phyloP scores from a whole-genome alignment of 2,113 vertebrate genomes.

The Bungarus multicinctus region DNA sequence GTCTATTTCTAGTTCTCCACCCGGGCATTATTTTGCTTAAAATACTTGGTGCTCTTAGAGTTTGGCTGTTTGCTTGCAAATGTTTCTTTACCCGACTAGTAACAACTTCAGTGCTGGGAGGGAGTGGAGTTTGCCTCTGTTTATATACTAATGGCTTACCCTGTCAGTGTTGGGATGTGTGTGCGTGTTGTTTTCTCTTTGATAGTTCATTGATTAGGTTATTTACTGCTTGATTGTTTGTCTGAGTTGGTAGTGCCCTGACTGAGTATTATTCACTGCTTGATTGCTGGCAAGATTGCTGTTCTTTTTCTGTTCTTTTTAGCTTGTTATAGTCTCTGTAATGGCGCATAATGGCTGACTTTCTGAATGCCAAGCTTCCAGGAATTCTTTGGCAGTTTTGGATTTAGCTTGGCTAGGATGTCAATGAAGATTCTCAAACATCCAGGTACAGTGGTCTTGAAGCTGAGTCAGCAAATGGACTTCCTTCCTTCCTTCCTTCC shows the following conservation, averaged over 20 bases:
- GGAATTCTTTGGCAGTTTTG: no score
- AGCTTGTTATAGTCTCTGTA: background rate
- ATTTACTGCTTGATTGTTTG: background rate
- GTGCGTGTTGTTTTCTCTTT: background rate
- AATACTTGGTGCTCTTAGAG: background rate
- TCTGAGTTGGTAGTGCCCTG: background rate
- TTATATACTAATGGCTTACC: background rate
- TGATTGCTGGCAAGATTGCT: background rate
- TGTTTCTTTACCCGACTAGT: background rate
- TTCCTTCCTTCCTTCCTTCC: no score
- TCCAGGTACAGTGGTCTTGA: no score
- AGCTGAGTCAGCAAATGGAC: no score
- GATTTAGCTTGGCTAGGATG: no score
- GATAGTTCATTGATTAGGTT: background rate
- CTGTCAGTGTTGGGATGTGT: background rate
- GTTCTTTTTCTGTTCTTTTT: background rate
- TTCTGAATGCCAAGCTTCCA: no score
- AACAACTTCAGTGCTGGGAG: background rate
- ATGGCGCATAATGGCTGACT: background rate
- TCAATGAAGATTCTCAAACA: no score
- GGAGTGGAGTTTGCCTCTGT: background rate
- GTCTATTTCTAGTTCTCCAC: background rate
- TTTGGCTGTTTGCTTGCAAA: background rate
- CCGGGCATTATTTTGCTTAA: background rate
- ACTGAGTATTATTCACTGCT: background rate